Percentiles rank a stretch among this genome's conserved stretches.
These are phyloP conservation scores for Moxostoma hubbsi DNA, from an alignment of 2,797 vertebrate species.

Conservation along the genomic window DNA sequence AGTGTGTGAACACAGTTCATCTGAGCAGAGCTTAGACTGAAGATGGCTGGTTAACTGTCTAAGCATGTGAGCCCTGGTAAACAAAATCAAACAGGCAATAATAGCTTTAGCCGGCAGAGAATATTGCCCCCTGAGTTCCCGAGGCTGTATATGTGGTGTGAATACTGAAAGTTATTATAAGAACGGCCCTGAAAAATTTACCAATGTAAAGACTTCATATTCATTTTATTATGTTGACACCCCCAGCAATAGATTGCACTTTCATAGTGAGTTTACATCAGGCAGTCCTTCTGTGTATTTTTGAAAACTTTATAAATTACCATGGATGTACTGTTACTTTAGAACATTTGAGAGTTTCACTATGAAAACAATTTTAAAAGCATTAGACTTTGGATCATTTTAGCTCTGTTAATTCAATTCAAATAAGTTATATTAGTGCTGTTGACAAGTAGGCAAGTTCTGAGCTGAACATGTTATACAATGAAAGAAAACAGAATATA, in stretches of 20 bases:
- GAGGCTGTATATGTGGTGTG: slow-evolving; percentile 14
- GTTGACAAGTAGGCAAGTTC: background rate
- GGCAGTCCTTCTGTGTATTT: background rate
- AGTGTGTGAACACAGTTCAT: slow-evolving; percentile 77
- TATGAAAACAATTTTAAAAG: background rate
- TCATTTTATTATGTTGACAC: slow-evolving; percentile 17
- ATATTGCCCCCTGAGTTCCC: slow-evolving; percentile 61
- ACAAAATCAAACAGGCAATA: slow-evolving; percentile 76
- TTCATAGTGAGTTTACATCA: background rate
- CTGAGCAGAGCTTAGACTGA: slow-evolving; percentile 77
- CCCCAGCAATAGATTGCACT: background rate
- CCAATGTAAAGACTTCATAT: slow-evolving; percentile 12
- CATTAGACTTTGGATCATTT: background rate
- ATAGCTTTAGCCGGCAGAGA: slow-evolving; percentile 70
- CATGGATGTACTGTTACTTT: background rate
- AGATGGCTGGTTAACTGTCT: slow-evolving; percentile 69
- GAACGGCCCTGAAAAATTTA: slow-evolving; percentile 15
- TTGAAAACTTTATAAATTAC: background rate
- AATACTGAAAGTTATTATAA: slow-evolving; percentile 18
- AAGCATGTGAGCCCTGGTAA: slow-evolving; percentile 74
- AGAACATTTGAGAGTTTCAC: background rate
- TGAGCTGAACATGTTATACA: background rate
- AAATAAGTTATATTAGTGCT: background rate
- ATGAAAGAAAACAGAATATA: slow-evolving; percentile 23
- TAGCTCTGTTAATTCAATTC: background rate